phyloP scores from a whole-genome alignment of 2,113 vertebrate genomes.

The Loxodonta africana region DNA sequence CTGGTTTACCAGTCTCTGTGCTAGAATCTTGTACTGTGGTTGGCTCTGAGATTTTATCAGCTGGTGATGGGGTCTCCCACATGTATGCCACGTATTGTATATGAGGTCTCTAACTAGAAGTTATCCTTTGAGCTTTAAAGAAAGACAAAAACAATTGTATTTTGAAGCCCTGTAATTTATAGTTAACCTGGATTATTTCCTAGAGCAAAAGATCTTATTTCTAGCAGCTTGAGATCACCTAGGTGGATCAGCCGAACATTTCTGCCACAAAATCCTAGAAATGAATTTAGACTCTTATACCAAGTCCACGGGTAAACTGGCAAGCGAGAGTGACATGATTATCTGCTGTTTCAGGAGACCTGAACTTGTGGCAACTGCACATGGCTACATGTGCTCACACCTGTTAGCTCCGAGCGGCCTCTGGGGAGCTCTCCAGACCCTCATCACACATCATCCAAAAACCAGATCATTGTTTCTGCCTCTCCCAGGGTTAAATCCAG shows the following conservation, averaged over 20 bases:
- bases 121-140: neutral
- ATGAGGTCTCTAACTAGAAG: conserved; percentile 18
- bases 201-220: conserved; percentile 42
- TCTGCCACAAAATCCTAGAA: neutral
- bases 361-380: neutral
- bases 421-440: neutral
- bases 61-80: neutral
- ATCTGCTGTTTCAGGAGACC: conserved; percentile 11
- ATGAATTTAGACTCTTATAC: neutral
- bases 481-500: neutral
- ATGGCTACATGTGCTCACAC: neutral
- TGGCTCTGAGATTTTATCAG: neutral
- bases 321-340: neutral
- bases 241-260: neutral
- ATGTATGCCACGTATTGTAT: neutral
- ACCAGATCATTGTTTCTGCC: neutral
- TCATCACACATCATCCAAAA: neutral
- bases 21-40: neutral
- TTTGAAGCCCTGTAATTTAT: conserved; percentile 17
- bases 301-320: neutral
- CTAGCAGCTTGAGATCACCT: neutral
- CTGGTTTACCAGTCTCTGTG: neutral
- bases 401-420: neutral
- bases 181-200: conserved; percentile 40
- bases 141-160: conserved; percentile 42